Evolutionary conservation across 2,113 vertebrate genomes (phyloP), one percentile per base, ranked within the genome.

Genomic region (Charina bottae): DNA sequence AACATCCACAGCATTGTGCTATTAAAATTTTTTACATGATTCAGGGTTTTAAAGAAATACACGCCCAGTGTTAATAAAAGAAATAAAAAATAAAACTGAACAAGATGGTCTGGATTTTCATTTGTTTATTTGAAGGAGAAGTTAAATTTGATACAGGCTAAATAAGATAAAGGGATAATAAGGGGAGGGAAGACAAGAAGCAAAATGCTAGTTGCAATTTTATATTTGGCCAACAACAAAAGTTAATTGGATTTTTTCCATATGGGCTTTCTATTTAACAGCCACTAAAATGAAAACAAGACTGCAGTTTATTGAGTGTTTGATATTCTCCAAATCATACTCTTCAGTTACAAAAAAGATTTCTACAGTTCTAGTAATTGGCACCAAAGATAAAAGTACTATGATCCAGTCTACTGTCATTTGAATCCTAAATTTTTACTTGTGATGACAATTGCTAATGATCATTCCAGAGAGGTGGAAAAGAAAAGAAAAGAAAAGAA

Each of bases 171-270:
- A 92, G 84, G 42, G 56, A 8, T 21, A 72, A 90, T 2, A 21
- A 11, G 53, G 7, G 8, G n/a, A 46, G 0, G 12, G 3, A 68
- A 87, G 68, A 90, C 46, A 93, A 88, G 88, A 90, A 6, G 19
- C 28, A 89, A 91, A 90, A 53, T 19, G n/a, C 26, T 58, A 83
- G n/a, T 1, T 85, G 53, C 37, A 53, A 12, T 64, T 91, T n/a
- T 62, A 37, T 83, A 93, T 56, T 90, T 83, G 93, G 68, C 42
- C 23, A 84, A 42, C 26, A 89, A 23, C 12, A 89, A 86, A 95
- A 86, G 46, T 58, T 87, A 49, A 92, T 94, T 85, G 89, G 56
- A 94, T 86, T 92, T 93, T 64, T 85, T 23, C 3, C 8, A 3
- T 89, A 68, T 24, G 21, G 10, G 0, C 54, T 87, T 90, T 54